Percentiles rank a stretch among this genome's conserved stretches.
Evolutionary conservation across 2,797 vertebrate species (phyloP).

Genomic region (Chelon auratus): DNA sequence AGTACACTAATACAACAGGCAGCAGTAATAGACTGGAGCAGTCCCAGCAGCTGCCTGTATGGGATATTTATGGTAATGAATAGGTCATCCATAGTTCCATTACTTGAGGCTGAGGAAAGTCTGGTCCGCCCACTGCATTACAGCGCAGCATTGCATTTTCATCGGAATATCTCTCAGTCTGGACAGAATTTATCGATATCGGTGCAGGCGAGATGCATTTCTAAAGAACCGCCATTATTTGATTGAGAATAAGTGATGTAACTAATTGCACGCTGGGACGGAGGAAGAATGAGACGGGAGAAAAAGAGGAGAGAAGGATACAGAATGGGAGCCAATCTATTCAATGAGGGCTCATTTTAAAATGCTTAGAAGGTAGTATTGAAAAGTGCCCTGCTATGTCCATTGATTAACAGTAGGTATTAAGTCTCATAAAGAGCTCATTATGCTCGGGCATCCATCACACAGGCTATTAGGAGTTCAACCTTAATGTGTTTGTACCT

Average conservation of each 20-base stretch:
- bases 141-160: constrained; percentile 48
- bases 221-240: constrained; percentile 72
- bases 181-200: constrained; percentile 47
- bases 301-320: constrained; percentile 74
- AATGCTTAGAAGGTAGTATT: constrained; percentile 91
- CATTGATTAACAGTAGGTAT: constrained; percentile 96
- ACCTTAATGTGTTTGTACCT: constrained; percentile 82
- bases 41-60: constrained; percentile 68
- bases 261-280: constrained; percentile 88
- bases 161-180: constrained; percentile 49
- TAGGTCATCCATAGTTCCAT: constrained; percentile 69
- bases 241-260: constrained; percentile 84
- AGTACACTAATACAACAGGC: constrained; percentile 74
- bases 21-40: constrained; percentile 71
- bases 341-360: constrained; percentile 93
- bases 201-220: constrained; percentile 34
- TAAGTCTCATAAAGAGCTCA: constrained; percentile 92
- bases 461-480: constrained; percentile 83
- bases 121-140: constrained; percentile 66
- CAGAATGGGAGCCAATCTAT: constrained; percentile 88
- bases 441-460: constrained; percentile 90
- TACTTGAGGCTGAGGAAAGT: constrained; percentile 52
- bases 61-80: constrained; percentile 78
- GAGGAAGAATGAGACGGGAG: constrained; percentile 79
- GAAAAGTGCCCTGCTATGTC: constrained; percentile 90